Evolutionary conservation across 2,113 vertebrate species (phyloP).

Genomic region (Callorhinus ursinus): DNA sequence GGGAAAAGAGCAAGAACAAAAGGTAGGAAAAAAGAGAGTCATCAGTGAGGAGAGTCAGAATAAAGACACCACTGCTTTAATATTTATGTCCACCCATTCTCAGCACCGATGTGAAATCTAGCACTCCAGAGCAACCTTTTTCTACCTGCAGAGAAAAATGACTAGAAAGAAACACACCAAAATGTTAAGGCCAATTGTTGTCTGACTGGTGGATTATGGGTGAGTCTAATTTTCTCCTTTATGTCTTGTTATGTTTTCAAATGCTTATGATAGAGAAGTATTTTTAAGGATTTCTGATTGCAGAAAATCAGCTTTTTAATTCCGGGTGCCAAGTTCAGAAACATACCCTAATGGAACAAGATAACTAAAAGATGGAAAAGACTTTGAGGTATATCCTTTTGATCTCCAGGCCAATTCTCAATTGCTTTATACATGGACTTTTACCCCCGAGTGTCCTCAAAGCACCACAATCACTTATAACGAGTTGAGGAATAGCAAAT

Average conservation of each 20-base stretch:
- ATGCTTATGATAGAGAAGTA: background rate
- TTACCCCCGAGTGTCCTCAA: background rate
- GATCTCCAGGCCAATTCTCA: background rate
- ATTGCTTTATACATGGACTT: background rate
- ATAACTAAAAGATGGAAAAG: background rate
- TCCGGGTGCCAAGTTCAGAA: background rate
- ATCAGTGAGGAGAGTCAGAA: background rate
- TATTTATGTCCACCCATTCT: background rate
- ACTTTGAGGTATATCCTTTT: background rate
- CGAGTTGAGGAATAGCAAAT: background rate
- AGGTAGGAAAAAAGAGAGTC: background rate
- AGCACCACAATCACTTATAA: background rate
- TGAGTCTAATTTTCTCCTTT: background rate
- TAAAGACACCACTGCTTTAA: background rate
- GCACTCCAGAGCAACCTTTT: background rate
- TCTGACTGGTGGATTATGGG: background rate
- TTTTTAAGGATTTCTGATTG: conserved; percentile 3
- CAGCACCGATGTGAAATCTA: background rate
- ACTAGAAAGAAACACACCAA: background rate
- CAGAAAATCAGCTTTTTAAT: background rate
- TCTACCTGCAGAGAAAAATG: background rate
- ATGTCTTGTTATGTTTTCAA: background rate
- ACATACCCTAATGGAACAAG: background rate
- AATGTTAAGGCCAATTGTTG: background rate
- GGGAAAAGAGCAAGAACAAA: background rate